Evolutionary conservation across 2,888 invertebrate genomes (phyloP), one percentile per base, ranked within the genome.

Genomic region (Dryobotodes eremita): DNA sequence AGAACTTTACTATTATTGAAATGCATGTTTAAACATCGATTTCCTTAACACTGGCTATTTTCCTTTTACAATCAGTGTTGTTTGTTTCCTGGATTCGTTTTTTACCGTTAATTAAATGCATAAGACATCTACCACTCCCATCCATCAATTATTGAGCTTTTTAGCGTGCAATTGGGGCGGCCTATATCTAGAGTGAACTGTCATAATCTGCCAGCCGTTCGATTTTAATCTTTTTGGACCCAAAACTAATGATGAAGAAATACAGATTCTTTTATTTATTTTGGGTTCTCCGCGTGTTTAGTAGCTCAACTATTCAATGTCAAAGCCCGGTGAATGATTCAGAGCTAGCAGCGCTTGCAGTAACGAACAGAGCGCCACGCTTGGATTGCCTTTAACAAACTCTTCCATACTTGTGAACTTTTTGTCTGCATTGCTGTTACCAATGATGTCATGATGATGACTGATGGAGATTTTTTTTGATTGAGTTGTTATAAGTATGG

Each of bases 391-490:
- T 89, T 87, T 89, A 88, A 90, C 91, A 91, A 91, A 88, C 91
- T 90, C 86, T 85, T 88, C 83, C 73, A 73, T 68, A 72, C 73
- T 77, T 82, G 72, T 42, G 73, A 83, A 80, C 80, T 92, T 92
- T 92, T 92, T 93, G 86, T 86, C 78, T 83, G 83, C 82, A 71
- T 82, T 84, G 86, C 90, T 89, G 90, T 93, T 91, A 88, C 84
- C 80, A 89, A 87, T 95, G 95, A 95, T 94, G 94, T 95, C 94
- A 95, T 90, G 82, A 76, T 80, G 87, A 82, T 89, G 88, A 86
- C 83, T 85, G 80, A 75, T 62, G 62, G 53, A 55, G 59, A 1
- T 48, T 59, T 85, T 83, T 83, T 83, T 79, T 17, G 36, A 23
- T 71, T 69, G 17, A 62, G n/a, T 70, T 77, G 57, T 68, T 68